Evolutionary conservation across 1,140 invertebrate genomes (phyloP).

Genomic region (Gyrodactylus bullatarudis): DNA sequence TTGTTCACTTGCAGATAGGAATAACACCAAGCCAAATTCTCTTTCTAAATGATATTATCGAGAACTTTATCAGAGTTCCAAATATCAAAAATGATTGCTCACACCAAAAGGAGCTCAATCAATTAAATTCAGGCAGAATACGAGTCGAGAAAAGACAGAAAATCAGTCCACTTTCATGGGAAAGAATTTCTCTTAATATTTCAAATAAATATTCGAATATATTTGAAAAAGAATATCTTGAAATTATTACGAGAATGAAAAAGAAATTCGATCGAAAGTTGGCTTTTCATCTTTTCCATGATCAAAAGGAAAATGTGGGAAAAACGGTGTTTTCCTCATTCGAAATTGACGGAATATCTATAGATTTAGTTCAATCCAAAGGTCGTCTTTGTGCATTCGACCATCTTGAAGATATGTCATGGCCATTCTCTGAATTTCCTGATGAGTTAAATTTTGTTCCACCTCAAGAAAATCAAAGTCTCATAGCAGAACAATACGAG

Average conservation of each 20-base stretch:
- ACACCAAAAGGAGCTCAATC: too few relatives aligned
- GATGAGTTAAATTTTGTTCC: too few relatives aligned
- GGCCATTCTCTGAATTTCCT: background rate
- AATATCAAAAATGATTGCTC: too few relatives aligned
- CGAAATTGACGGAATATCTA: background rate
- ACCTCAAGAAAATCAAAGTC: background rate
- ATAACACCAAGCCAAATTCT: too few relatives aligned
- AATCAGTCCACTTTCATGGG: background rate
- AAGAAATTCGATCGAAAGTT: background rate
- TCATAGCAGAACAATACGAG: background rate
- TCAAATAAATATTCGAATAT: background rate
- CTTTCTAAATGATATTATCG: too few relatives aligned
- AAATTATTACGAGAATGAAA: background rate
- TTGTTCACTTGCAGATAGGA: too few relatives aligned
- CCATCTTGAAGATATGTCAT: background rate
- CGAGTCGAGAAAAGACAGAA: too few relatives aligned
- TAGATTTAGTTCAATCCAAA: background rate
- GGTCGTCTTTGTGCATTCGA: background rate
- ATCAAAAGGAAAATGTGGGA: background rate
- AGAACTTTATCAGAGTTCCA: too few relatives aligned
- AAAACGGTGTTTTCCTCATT: background rate
- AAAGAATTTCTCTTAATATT: background rate
- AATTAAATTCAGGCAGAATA: too few relatives aligned
- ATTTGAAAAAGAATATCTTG: background rate
- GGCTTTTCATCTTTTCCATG: background rate